Base-by-base conservation (phyloP, 2,888 invertebrate species). In the Microdon myrmicae region DNA sequence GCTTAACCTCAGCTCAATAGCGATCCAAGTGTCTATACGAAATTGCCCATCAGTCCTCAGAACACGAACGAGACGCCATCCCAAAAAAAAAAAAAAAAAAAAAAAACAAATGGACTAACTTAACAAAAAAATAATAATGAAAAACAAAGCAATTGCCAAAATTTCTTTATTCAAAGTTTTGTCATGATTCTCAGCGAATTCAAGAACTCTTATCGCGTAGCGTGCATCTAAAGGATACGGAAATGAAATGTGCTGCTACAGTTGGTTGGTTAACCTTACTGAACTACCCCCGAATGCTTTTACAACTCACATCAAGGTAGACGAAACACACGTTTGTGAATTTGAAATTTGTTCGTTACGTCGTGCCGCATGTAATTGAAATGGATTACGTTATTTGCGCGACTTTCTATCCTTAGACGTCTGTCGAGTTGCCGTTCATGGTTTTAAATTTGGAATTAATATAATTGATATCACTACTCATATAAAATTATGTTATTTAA, bases 321-420 rank as follows among this genome's bases (percentile, higher is more conserved):
- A n/a, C n/a, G n/a, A n/a, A n/a, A n/a, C n/a, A 41, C 53, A 66
- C 59, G 49, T 59, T 59, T 58, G 49, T 48, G 59, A 66, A 66
- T 66, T 66, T 59, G 53, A 59, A 66, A 59, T 66, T 66, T 47
- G 58, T 66, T 59, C 58, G 59, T n/a, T 53, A 44, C 67, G 59
- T 71, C 71, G 70, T 71, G 71, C 68, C 70, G 68, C 60, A 68
- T 68, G 67, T 70, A 71, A 71, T 71, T 71, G 71, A 69, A 70
- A 70, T 71, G 70, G 70, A 71, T 71, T 68, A 68, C 69, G 35
- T 34, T 49, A 58, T 38, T 55, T 49, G 17, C 32, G 16, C 3
- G 3, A 6, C 12, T 10, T 9, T 26, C 26, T 26, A 4, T 9
- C 6, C 9, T n/a, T n/a, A n/a, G n/a, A n/a, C n/a, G n/a, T n/a